Evolutionary conservation across 2,113 vertebrate species (phyloP), one percentile per base, ranked within the genome.

Genomic region (Petroica traversi): DNA sequence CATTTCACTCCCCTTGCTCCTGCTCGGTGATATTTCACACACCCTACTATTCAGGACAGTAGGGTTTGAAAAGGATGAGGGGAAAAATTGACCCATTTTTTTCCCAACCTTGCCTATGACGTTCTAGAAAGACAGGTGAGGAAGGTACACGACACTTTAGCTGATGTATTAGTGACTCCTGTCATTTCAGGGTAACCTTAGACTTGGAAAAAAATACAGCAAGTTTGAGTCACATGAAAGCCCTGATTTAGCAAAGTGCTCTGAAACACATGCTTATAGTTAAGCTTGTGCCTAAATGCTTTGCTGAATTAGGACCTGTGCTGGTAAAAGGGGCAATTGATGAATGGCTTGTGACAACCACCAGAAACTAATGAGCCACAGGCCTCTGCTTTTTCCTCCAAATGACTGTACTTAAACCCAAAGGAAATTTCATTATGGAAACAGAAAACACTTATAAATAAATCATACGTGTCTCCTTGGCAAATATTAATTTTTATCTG

Each of bases 401-500:
- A 95, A 92, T 91, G 86, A 71, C 85, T 92, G 48, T 88, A 67
- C 76, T 90, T 94, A 93, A 94, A 92, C 72, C 51, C 14, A 0
- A 89, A 90, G 92, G 82, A 97, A 94, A 95, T 97, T 97, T 95
- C 91, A 97, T 96, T 91, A 97, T 96, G 88, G 95, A 93, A 97
- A 94, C 77, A 89, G 66, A 95, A 96, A 92, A 93, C 76, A 88
- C n/a, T 90, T 95, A 79, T 46, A 95, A 95, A 95, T 95, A 97
- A 96, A 96, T 97, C 88, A 96, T 91, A 69, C 0, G 0, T 68
- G 83, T 94, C 85, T 89, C 93, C 79, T 93, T 85, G 34, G 20
- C 89, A 96, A 96, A 96, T 92, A 95, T 85, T 94, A 97, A 93
- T 92, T 94, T 93, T 92, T 94, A 86, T 94, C 93, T 95, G 86